These are phyloP conservation scores for Zaprionus bogoriensis DNA, from an alignment of 2,888 invertebrate genomes.

Conservation along the genomic window DNA sequence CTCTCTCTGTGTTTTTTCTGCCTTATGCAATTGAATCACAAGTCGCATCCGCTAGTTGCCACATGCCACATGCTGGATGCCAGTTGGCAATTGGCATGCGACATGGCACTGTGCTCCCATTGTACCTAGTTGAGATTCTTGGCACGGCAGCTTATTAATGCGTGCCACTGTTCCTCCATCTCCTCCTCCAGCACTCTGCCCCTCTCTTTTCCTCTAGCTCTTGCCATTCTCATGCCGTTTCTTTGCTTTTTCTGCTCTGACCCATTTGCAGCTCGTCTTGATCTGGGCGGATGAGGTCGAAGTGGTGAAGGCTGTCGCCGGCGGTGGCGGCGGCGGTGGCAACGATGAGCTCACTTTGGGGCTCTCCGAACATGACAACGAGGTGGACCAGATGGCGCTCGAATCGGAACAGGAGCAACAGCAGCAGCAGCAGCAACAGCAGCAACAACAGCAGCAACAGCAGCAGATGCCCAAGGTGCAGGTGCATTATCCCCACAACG, in stretches of 20 bases:
- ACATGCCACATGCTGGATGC: constrained; percentile 8
- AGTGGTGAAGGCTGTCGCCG: constrained; percentile 86
- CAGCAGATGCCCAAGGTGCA: constrained; percentile 78
- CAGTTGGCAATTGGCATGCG: constrained; percentile 55
- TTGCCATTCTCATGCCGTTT: not conserved
- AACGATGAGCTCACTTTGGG: constrained; percentile 82
- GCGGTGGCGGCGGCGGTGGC: constrained; percentile 71
- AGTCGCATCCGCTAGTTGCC: constrained; percentile 59
- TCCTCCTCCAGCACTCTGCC: not conserved
- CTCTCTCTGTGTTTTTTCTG: constrained; percentile 8
- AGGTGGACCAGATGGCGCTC: constrained; percentile 88
- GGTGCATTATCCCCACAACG: constrained; percentile 83
- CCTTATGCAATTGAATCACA: constrained; percentile 70
- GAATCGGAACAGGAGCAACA: constrained; percentile 87
- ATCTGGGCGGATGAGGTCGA: constrained; percentile 85
- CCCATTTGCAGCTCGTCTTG: constrained; percentile 72
- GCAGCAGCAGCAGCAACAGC: constrained; percentile 82
- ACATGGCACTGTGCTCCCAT: constrained; percentile 60
- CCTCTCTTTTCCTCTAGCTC: not conserved
- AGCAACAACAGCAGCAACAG: constrained; percentile 60
- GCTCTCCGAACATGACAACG: constrained; percentile 85
- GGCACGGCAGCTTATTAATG: constrained; percentile 47
- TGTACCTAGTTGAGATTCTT: constrained; percentile 50
- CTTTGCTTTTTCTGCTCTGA: constrained; percentile 10
- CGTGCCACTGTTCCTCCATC: constrained; percentile 6